Conservation (phyloP, 2,797 vertebrate species). For the Siniperca scherzeri region DNA sequence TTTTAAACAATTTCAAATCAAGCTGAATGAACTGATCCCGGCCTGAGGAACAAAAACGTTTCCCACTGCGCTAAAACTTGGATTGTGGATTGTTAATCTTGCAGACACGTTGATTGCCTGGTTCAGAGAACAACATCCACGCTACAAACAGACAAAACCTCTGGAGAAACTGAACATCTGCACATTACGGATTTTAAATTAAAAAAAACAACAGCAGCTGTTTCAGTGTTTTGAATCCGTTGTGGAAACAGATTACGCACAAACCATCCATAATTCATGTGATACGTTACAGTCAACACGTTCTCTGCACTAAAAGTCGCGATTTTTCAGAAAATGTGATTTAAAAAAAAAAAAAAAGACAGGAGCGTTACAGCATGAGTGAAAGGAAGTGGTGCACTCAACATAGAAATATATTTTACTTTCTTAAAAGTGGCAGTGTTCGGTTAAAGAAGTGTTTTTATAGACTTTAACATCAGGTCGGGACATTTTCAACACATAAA, state of each 20-base stretch:
- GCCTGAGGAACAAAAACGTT: neutral
- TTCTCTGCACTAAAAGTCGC: neutral
- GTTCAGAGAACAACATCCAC: conserved; percentile 35
- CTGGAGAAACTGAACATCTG: conserved; percentile 33
- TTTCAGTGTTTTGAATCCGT: conserved; percentile 2
- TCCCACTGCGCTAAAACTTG: neutral
- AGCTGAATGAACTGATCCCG: conserved; percentile 21
- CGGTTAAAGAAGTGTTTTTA: too few species aligned
- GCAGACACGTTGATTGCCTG: neutral
- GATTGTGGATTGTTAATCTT: neutral
- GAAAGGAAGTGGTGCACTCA: neutral
- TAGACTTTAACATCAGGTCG: too few species aligned
- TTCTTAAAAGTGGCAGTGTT: too few species aligned
- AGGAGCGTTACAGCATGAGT: neutral
- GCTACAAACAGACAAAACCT: conserved; percentile 30
- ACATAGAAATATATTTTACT: neutral
- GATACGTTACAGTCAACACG: conserved; percentile 14
- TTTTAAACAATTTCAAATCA: neutral
- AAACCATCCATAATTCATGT: conserved; percentile 18
- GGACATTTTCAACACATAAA: too few species aligned
- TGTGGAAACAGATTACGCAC: neutral
- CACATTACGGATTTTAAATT: conserved; percentile 9
- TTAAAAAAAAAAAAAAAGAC: neutral
- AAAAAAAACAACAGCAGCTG: conserved; percentile 43
- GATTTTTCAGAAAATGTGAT: neutral